Evolutionary conservation across 1,140 invertebrate species (phyloP), one percentile per base, ranked within the genome.

Genomic region (Drosophila ironensis): DNA sequence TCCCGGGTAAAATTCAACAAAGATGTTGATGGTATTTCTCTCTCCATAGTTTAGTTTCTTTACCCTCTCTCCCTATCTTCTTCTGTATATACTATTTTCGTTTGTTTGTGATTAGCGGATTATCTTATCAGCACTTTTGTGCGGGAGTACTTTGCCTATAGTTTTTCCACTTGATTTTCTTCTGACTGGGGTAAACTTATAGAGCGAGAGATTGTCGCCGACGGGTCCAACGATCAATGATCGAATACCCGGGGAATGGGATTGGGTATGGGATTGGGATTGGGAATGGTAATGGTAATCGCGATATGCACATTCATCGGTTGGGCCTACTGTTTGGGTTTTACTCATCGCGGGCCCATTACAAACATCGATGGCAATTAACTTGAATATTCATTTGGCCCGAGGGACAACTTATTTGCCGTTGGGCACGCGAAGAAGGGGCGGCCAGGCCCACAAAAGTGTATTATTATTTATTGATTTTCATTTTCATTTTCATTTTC

Each of bases 391-490:
- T 63, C 56, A 47, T 63, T 63, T 60, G 20, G 30, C 54, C 30
- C 25, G 8, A 28, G 56, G 59, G 24, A 44, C 56, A 46, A 38
- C 54, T 47, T 19, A 20, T 35, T 53, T 48, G 37, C 28, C 40
- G 22, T 44, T 30, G 42, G 37, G 42, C 61, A 48, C 24, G 51
- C 35, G 27, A 60, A 33, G 19, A 14, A 9, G 12, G 7, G 17
- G 47, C 2, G 48, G 25, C 22, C 42, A 38, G 47, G 42, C 54
- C 57, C 67, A 76, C 67, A 61, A 70, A 78, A 84, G 73, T 74
- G 78, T 84, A 82, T 78, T 78, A 80, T 80, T 80, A 82, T 82
- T 82, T 82, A 82, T 82, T 82, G 78, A 82, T 82, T 82, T 82
- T 73, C 66, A 82, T 67, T 37, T 82, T 73, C 66, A 84, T 67